phyloP scores from a whole-genome alignment of 2,797 vertebrate genomes.

The Poeciliopsis gracilis region DNA sequence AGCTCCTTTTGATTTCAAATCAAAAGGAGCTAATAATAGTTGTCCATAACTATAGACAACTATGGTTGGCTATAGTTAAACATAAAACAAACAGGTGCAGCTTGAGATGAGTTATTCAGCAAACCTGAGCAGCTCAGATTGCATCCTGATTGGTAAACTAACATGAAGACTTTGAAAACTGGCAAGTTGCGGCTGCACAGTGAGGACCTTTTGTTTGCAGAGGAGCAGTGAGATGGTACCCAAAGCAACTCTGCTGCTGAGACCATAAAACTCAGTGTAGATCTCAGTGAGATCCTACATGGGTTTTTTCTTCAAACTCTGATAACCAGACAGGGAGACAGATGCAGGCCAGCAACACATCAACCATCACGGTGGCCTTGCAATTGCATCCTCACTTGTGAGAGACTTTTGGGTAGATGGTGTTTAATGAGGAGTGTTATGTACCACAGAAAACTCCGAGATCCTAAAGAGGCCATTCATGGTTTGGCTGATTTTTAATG shows the following conservation, averaged over 20 bases:
- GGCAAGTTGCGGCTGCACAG: not conserved
- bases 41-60: too few species aligned
- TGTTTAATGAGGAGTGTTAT: not conserved
- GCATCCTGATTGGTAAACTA: slow-evolving; percentile 33
- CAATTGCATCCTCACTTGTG: not conserved
- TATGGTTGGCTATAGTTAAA: not conserved
- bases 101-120: not conserved
- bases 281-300: not conserved
- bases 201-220: not conserved
- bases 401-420: not conserved
- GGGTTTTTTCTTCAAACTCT: not conserved
- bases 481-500: not conserved
- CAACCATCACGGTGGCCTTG: not conserved
- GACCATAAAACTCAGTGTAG: not conserved
- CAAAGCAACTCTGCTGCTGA: not conserved
- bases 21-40: too few species aligned
- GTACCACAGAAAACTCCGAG: not conserved
- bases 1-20: slow-evolving; percentile 24
- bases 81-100: not conserved
- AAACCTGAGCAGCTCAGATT: slow-evolving; percentile 18
- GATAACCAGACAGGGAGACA: not conserved
- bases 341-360: not conserved
- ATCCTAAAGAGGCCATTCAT: not conserved
- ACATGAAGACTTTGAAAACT: slow-evolving; percentile 20
- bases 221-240: not conserved